Evolutionary conservation across 2,113 vertebrate genomes (phyloP), one percentile per base, ranked within the genome.

Genomic region (Nothobranchius furzeri): DNA sequence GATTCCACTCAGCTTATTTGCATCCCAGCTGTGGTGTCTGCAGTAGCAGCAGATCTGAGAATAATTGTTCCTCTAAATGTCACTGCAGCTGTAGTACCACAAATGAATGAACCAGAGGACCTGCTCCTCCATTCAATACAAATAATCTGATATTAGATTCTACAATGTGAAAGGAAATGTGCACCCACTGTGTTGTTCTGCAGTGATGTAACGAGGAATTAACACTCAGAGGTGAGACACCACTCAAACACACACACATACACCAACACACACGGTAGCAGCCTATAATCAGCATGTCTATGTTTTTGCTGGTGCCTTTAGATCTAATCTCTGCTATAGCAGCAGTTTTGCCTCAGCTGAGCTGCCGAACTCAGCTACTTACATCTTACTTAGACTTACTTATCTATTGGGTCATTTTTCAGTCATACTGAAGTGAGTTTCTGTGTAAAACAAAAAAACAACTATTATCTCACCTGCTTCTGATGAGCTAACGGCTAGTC

Each of bases 61-160:
- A 85, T 81, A 84, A 88, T 82, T 77, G 71, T 81, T 73, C 69
- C 4, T 43, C 51, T 68, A 85, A 88, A 88, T 88, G 84, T 89
- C 85, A 86, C 42, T 8, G 75, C 76, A 48, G 80, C 60, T 68
- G 78, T 74, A 36, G 30, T 60, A 67, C 73, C 67, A 68, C 63
- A 78, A 82, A 69, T 63, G 71, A 70, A 65, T 75, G 78, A 78
- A 82, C 68, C 43, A 49, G 46, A 58, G 70, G 70, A 86, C 79
- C 82, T 74, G 24, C 59, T 76, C 60, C 64, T 68, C 40, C 14
- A 49, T 78, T 82, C 61, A 75, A 78, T 68, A 70, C 60, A 76
- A 80, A 80, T 80, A 64, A 75, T 70, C 36, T 2, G 64, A 78
- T 75, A 77, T 81, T 70, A 63, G 76, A 82, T 74, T 76, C 54